Evolutionary conservation across 2,888 invertebrate species (phyloP).

Genomic region (Flexamia atlantica): DNA sequence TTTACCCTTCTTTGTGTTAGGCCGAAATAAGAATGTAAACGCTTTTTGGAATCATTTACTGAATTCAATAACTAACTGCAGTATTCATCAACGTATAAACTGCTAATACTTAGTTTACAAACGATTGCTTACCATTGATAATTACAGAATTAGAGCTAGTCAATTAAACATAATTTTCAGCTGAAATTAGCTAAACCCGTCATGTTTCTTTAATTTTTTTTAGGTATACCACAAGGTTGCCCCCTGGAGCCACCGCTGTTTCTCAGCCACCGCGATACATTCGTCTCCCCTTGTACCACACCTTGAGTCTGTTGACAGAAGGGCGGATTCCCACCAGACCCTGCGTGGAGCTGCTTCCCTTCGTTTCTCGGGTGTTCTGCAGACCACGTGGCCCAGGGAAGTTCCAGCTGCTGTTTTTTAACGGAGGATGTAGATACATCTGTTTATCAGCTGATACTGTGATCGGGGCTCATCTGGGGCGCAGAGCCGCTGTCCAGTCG

Average conservation of each 20-base stretch:
- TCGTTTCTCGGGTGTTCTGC: conserved; percentile 43
- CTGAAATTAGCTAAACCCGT: no score
- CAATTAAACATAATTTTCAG: no score
- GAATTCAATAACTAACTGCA: no score
- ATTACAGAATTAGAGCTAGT: no score
- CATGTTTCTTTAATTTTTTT: neutral
- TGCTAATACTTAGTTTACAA: no score
- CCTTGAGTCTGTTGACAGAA: conserved; percentile 36
- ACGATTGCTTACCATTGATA: no score
- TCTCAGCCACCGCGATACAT: neutral
- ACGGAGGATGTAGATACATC: conserved; percentile 31
- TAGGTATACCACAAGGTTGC: neutral
- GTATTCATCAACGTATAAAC: no score
- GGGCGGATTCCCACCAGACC: conserved; percentile 43
- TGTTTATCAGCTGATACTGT: conserved; percentile 31
- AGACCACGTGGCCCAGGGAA: conserved; percentile 41
- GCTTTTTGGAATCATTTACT: no score
- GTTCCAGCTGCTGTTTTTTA: conserved; percentile 40
- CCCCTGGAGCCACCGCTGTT: neutral
- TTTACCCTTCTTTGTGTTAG: no score
- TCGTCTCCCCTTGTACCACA: neutral
- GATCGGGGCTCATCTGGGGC: conserved; percentile 4
- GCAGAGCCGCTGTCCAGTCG: conserved; percentile 1
- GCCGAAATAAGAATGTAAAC: no score
- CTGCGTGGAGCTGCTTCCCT: conserved; percentile 26